Evolutionary conservation across 2,888 invertebrate species (phyloP).

Genomic region (Bellardia bayeri): DNA sequence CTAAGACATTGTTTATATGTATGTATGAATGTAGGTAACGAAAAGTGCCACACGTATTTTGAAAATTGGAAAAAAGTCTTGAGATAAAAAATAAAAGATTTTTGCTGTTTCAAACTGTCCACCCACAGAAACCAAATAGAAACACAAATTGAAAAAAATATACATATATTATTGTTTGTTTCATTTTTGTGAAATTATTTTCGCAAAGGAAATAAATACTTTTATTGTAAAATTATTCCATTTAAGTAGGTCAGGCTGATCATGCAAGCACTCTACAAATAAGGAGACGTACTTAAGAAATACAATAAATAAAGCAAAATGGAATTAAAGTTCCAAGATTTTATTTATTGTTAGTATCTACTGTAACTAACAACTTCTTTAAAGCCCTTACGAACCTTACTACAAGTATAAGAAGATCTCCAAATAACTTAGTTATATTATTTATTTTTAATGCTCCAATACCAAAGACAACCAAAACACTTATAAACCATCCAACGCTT

Average conservation of each 20-base stretch:
- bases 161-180: slow-evolving; percentile 30
- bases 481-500: slow-evolving; percentile 40
- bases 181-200: slow-evolving; percentile 6
- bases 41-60: slow-evolving; percentile 12
- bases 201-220: slow-evolving; percentile 30
- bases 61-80: slow-evolving; percentile 5
- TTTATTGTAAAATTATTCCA: slow-evolving; percentile 35
- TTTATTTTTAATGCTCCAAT: not conserved
- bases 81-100: slow-evolving; percentile 24
- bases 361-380: not conserved
- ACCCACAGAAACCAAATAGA: slow-evolving; percentile 34
- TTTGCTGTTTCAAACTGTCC: slow-evolving; percentile 47
- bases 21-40: not conserved
- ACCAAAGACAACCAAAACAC: slow-evolving; percentile 14
- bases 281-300: not conserved
- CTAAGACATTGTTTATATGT: slow-evolving; percentile 4
- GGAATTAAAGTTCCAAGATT: too few species aligned
- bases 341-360: too few species aligned
- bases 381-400: too few species aligned
- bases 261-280: not conserved
- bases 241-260: not conserved
- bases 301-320: not conserved
- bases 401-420: too few species aligned
- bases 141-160: not conserved
- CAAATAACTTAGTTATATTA: not conserved